These are phyloP conservation scores for Todiramphus saurophagus DNA, from an alignment of 2,113 vertebrate species.

Conservation along the genomic window DNA sequence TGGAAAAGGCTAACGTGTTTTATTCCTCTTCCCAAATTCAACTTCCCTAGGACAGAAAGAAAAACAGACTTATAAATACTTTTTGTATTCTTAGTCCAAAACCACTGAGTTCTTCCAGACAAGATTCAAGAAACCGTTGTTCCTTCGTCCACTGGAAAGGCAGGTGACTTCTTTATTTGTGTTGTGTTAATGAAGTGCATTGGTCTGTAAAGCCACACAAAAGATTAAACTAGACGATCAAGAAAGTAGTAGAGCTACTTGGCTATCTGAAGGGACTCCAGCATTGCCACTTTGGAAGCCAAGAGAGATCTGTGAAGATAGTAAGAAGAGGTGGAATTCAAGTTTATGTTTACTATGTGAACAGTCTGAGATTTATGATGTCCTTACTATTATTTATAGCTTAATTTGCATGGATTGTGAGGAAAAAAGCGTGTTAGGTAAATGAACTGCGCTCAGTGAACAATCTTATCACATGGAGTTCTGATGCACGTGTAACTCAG, in stretches of 20 bases:
- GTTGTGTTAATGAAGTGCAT: background rate
- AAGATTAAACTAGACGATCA: background rate
- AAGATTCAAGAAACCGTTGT: background rate
- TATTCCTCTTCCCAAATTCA: background rate
- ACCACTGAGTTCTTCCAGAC: background rate
- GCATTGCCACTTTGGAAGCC: background rate
- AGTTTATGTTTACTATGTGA: background rate
- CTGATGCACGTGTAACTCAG: background rate
- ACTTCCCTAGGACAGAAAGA: background rate
- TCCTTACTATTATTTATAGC: background rate
- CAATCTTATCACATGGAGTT: background rate
- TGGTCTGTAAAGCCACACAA: background rate
- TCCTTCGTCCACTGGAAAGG: background rate
- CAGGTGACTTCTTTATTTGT: background rate
- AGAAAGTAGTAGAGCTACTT: background rate
- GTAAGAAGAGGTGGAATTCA: background rate
- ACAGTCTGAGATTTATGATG: background rate
- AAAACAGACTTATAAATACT: background rate
- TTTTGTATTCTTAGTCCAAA: background rate
- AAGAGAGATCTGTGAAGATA: background rate
- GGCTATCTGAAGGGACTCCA: background rate
- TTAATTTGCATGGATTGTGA: background rate
- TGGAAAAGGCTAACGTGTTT: background rate
- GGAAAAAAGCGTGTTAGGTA: background rate
- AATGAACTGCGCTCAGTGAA: background rate